Percentiles rank a stretch among this genome's conserved stretches.
Evolutionary conservation across 2,113 vertebrate genomes (phyloP).

Genomic region (Zosterops hypoxanthus): DNA sequence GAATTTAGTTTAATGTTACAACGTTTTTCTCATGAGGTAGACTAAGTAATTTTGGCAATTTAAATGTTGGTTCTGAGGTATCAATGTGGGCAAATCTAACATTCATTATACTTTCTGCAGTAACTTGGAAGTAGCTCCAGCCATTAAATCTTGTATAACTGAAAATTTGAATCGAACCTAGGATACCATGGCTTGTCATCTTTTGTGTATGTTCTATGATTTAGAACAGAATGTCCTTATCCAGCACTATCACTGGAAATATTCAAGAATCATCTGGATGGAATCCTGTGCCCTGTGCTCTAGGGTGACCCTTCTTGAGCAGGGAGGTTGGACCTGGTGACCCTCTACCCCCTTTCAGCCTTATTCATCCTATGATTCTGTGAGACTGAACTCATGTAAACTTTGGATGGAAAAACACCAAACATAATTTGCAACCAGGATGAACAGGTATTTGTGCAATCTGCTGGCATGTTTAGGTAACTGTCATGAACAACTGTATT

Average conservation of each 20-base stretch:
- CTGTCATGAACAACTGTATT: background rate
- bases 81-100: background rate
- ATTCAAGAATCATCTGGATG: background rate
- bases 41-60: constrained; percentile 34
- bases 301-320: background rate
- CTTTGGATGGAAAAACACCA: background rate
- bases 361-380: background rate
- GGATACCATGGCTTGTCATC: background rate
- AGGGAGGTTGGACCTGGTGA: background rate
- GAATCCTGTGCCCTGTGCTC: background rate
- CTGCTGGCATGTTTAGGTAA: background rate
- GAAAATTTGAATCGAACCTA: background rate
- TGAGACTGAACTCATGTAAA: background rate
- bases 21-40: background rate
- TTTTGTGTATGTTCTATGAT: background rate
- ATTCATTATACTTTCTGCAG: background rate
- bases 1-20: background rate
- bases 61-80: constrained; percentile 17
- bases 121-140: background rate
- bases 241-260: background rate
- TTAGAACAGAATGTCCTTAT: background rate
- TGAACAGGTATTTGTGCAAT: background rate
- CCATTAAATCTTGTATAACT: background rate
- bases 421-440: background rate
- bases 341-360: background rate